Evolutionary conservation across 2,888 invertebrate species (phyloP).

Genomic region (Philopedon plagiatum): DNA sequence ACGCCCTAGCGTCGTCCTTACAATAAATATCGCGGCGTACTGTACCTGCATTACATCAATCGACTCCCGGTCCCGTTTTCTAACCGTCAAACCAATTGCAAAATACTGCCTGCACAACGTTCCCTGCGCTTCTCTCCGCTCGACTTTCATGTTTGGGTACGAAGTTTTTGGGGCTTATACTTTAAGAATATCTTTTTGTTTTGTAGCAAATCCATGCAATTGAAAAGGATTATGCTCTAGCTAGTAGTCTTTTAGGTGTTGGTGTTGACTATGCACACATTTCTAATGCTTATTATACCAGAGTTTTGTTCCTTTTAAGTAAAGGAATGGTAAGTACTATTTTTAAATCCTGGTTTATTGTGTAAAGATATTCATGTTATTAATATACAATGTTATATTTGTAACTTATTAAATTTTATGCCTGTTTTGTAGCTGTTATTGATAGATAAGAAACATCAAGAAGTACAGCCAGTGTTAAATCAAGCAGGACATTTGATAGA

Average conservation of each 20-base stretch:
- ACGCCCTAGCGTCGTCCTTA: no score
- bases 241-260: conserved; percentile 89
- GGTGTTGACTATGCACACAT: conserved; percentile 97
- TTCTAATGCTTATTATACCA: conserved; percentile 91
- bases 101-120: no score
- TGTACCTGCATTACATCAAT: no score
- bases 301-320: conserved; percentile 93
- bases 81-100: no score
- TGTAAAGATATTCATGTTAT: no score
- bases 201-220: conserved; percentile 94
- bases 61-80: no score
- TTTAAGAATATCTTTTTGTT: conserved; percentile 9
- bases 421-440: conserved; percentile 82
- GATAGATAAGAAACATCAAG: conserved; percentile 93
- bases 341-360: no score
- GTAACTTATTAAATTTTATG: conserved; percentile 6
- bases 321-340: conserved; percentile 87
- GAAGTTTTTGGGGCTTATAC: background rate
- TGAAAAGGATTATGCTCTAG: conserved; percentile 91
- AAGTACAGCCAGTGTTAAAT: conserved; percentile 91
- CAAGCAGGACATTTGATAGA: conserved; percentile 93
- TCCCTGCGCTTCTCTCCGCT: no score
- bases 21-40: no score
- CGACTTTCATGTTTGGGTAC: no score
- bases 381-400: background rate